Conservation (phyloP, 2,888 invertebrate species). For the Choreutis nemorana region DNA sequence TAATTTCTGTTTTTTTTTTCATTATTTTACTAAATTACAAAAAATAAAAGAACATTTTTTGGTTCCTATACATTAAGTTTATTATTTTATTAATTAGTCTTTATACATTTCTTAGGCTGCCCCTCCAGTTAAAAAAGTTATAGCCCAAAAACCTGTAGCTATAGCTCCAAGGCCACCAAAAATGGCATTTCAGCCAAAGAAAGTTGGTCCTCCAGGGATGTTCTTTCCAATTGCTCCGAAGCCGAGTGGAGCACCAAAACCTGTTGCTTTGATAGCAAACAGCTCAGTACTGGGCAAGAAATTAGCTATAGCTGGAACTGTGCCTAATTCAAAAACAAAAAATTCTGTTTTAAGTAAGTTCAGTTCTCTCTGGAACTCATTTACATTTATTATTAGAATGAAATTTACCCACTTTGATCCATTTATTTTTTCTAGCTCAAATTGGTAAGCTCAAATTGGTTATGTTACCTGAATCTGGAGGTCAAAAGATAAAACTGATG, state of each 20-base stretch:
- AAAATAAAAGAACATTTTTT: too few relatives aligned
- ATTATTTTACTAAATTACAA: too few relatives aligned
- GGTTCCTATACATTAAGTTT: too few relatives aligned
- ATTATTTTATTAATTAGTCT: too few relatives aligned
- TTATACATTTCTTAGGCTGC: constrained; percentile 23
- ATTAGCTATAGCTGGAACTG: constrained; percentile 20
- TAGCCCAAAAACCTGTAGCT: constrained; percentile 30
- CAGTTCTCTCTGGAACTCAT: neutral
- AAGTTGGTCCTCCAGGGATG: constrained; percentile 14
- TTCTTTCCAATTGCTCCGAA: constrained; percentile 36
- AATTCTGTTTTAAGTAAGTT: constrained; percentile 35
- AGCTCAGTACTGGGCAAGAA: too few relatives aligned
- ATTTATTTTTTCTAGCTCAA: constrained; percentile 31
- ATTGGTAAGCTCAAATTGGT: constrained; percentile 47
- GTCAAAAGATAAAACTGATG: constrained; percentile 45
- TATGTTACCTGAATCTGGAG: constrained; percentile 36
- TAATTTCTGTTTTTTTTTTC: too few relatives aligned
- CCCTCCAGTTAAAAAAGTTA: constrained; percentile 11
- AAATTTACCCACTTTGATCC: neutral
- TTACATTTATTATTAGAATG: neutral
- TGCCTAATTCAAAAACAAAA: constrained; percentile 19
- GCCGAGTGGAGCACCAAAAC: constrained; percentile 19
- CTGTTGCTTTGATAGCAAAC: constrained; percentile 26
- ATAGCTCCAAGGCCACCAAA: constrained; percentile 57
- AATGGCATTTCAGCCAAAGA: constrained; percentile 20